A percentile compares a stretch with the other conserved stretches of the same genome.
These are phyloP conservation scores for Hystrix brachyura DNA, from an alignment of 2,113 vertebrate species.

Conservation along the genomic window DNA sequence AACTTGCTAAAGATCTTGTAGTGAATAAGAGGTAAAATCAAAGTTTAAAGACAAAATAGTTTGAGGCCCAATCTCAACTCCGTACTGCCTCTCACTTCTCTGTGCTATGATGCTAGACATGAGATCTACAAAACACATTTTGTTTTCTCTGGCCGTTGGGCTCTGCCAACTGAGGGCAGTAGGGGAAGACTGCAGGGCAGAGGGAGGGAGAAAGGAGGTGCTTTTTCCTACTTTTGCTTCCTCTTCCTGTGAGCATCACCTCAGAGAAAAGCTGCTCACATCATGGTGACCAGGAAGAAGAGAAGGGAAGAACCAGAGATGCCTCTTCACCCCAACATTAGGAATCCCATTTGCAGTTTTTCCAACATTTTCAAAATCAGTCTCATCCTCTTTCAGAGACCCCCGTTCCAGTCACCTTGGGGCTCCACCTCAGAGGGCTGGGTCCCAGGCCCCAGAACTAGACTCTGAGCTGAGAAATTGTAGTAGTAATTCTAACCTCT, in stretches of 20 bases:
- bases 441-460: neutral
- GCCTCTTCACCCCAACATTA: neutral
- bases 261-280: too few species aligned
- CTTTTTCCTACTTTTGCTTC: neutral
- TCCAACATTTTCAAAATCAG: neutral
- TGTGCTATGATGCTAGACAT: neutral
- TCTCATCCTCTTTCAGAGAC: neutral
- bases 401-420: neutral
- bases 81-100: neutral
- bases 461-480: neutral
- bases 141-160: neutral
- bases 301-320: neutral
- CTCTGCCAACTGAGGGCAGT: neutral
- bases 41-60: neutral
- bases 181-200: neutral
- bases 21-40: neutral
- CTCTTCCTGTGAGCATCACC: neutral
- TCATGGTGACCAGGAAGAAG: too few species aligned
- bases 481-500: neutral
- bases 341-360: neutral
- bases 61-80: neutral
- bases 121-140: neutral
- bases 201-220: too few species aligned
- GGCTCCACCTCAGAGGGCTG: neutral
- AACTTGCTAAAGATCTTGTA: neutral